These are phyloP conservation scores for Marasmarcha lunaedactyla DNA, from an alignment of 2,888 invertebrate genomes.

Conservation along the genomic window DNA sequence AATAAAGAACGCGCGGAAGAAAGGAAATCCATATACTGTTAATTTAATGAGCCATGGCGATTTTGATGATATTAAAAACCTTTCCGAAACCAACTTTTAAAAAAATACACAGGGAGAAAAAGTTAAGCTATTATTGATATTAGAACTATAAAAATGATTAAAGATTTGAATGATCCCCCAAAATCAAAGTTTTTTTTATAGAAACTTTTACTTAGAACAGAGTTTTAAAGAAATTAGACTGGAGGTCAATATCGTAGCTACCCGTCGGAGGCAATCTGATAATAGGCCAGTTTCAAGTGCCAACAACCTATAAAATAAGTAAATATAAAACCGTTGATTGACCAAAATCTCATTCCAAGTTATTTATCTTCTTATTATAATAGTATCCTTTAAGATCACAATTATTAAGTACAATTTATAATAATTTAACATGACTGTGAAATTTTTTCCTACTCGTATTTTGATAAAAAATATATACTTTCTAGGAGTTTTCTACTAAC, in stretches of 20 bases:
- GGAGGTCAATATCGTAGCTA: slow-evolving; percentile 4
- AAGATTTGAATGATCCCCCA: slow-evolving; percentile 8
- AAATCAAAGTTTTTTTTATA: slow-evolving; percentile 6
- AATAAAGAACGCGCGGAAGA: slow-evolving; percentile 18
- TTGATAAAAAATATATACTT: too few species aligned
- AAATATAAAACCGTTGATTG: slow-evolving; percentile 9
- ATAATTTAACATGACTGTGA: too few species aligned
- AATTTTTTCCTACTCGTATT: too few species aligned
- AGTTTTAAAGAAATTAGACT: slow-evolving; percentile 7
- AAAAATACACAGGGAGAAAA: slow-evolving; percentile 4
- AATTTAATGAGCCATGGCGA: not conserved
- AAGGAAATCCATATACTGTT: slow-evolving; percentile 14
- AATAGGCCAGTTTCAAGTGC: slow-evolving; percentile 2
- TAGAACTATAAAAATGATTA: slow-evolving; percentile 7
- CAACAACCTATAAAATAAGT: slow-evolving; percentile 7
- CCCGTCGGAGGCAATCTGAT: slow-evolving; percentile 3
- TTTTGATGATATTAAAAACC: not conserved
- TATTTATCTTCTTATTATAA: slow-evolving; percentile 5
- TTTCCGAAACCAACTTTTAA: slow-evolving; percentile 1
- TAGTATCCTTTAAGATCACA: too few species aligned
- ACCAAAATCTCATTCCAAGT: slow-evolving; percentile 9
- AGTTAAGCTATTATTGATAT: slow-evolving; percentile 2
- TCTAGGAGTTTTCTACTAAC: too few species aligned
- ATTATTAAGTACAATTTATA: too few species aligned
- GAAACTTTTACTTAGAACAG: slow-evolving; percentile 6